phyloP scores from a whole-genome alignment of 2,113 vertebrate species.

The Ancistrus triradiatus region DNA sequence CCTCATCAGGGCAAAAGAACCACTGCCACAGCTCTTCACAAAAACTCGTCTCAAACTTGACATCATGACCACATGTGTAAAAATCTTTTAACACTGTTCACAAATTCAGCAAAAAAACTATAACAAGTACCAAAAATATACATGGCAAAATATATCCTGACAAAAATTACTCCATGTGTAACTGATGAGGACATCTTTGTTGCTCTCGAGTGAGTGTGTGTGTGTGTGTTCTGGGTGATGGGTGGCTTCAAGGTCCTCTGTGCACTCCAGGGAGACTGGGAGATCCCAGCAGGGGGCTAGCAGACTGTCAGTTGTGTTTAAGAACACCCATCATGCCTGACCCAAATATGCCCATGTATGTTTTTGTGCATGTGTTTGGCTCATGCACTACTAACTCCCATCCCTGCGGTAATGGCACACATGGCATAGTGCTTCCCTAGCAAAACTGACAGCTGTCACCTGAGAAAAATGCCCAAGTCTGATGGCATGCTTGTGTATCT shows the following conservation, averaged over 20 bases:
- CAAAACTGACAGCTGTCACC: constrained; percentile 69
- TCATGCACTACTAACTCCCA: background rate
- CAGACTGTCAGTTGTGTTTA: constrained; percentile 64
- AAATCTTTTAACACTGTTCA: too few species aligned
- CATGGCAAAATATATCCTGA: too few species aligned
- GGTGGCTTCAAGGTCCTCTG: constrained; percentile 15
- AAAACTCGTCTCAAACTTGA: background rate
- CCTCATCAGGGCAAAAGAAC: constrained; percentile 23
- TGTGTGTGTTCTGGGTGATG: too few species aligned
- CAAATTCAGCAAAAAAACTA: too few species aligned
- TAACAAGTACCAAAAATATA: too few species aligned
- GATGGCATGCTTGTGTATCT: constrained; percentile 25
- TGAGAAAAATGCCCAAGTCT: constrained; percentile 46
- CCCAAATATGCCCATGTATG: constrained; percentile 53
- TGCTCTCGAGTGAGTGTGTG: background rate
- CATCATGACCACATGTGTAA: background rate
- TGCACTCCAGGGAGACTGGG: constrained; percentile 36
- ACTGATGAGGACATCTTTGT: background rate
- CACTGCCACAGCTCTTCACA: background rate
- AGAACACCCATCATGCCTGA: constrained; percentile 48
- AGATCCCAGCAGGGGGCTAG: constrained; percentile 50
- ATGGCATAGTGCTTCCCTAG: constrained; percentile 62
- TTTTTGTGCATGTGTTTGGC: constrained; percentile 11
- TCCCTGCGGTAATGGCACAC: constrained; percentile 53
- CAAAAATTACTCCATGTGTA: background rate